Conservation (phyloP, 2,797 vertebrate species). For the Hippopotamyrus pictus region DNA sequence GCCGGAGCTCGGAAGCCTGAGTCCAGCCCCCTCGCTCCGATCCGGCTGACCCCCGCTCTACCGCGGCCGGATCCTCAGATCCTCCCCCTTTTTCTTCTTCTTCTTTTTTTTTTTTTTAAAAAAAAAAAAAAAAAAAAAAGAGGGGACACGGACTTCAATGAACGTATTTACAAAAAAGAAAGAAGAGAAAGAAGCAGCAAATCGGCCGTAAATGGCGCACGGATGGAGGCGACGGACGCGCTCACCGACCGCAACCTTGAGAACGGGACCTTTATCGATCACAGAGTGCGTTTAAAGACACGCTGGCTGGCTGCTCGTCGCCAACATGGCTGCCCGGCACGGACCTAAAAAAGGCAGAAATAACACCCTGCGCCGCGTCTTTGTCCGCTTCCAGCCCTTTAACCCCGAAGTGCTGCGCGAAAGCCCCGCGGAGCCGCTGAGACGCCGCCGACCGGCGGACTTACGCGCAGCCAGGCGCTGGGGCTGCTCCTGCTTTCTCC, state of each 20-base stretch:
- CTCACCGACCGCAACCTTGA: conserved; percentile 78
- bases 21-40: conserved; percentile 66
- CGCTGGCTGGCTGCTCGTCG: conserved; percentile 67
- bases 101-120: not conserved
- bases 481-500: conserved; percentile 99
- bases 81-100: conserved; percentile 56
- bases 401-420: conserved; percentile 91
- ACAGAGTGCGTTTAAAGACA: conserved; percentile 55
- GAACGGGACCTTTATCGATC: conserved; percentile 70
- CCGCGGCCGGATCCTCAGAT: conserved; percentile 75
- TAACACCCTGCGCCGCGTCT: conserved; percentile 83
- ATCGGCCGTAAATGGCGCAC: conserved; percentile 42
- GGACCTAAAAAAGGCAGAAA: conserved; percentile 83
- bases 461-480: conserved; percentile 99
- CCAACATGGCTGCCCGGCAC: conserved; percentile 98
- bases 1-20: conserved; percentile 62
- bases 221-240: conserved; percentile 62
- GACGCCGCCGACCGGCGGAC: conserved; percentile 51
- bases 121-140: conserved; percentile 22
- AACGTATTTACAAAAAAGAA: conserved; percentile 50
- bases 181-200: conserved; percentile 15
- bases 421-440: conserved; percentile 64
- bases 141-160: conserved; percentile 57
- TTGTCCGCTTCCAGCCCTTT: conserved; percentile 95
- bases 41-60: conserved; percentile 85